These are phyloP conservation scores for Tridacna gigas DNA, from an alignment of 2,888 invertebrate genomes.

Conservation along the genomic window DNA sequence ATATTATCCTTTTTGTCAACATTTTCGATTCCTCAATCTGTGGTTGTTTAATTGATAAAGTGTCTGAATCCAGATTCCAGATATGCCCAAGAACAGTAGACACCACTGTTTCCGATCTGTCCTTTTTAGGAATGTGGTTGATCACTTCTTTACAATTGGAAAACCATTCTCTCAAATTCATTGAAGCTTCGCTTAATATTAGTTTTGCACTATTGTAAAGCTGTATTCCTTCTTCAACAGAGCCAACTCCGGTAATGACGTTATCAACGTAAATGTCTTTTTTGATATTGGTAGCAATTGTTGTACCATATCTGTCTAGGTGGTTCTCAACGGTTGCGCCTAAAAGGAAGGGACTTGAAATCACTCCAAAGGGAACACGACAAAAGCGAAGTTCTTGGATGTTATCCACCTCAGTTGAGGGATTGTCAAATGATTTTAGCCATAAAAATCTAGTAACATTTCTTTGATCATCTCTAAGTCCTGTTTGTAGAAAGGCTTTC, in stretches of 20 bases:
- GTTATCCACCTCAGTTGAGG: conserved; percentile 4
- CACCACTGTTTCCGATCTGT: not conserved
- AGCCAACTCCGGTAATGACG: conserved; percentile 15
- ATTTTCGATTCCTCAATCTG: not conserved
- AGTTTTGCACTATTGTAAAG: conserved; percentile 24
- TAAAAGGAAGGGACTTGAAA: conserved; percentile 26
- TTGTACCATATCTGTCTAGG: conserved; percentile 12
- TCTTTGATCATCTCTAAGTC: conserved; percentile 29
- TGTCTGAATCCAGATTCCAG: conserved; percentile 32
- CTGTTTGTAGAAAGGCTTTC: conserved; percentile 26
- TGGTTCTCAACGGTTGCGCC: conserved; percentile 31
- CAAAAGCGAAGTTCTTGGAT: conserved; percentile 28
- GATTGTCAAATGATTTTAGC: conserved; percentile 27
- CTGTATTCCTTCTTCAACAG: conserved; percentile 12
- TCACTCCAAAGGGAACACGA: conserved; percentile 30
- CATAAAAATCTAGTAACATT: conserved; percentile 43
- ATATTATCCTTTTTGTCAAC: conserved; percentile 10
- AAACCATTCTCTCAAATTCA: conserved; percentile 30
- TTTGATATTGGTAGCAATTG: conserved; percentile 25
- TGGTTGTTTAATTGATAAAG: not conserved
- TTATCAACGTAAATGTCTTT: conserved; percentile 33
- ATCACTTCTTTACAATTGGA: conserved; percentile 34
- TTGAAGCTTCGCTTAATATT: conserved; percentile 20
- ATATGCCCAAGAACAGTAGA: conserved; percentile 31
- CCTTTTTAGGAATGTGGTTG: not conserved